Conservation (phyloP, 2,797 vertebrate species). For the Tolypeutes matacus region DNA sequence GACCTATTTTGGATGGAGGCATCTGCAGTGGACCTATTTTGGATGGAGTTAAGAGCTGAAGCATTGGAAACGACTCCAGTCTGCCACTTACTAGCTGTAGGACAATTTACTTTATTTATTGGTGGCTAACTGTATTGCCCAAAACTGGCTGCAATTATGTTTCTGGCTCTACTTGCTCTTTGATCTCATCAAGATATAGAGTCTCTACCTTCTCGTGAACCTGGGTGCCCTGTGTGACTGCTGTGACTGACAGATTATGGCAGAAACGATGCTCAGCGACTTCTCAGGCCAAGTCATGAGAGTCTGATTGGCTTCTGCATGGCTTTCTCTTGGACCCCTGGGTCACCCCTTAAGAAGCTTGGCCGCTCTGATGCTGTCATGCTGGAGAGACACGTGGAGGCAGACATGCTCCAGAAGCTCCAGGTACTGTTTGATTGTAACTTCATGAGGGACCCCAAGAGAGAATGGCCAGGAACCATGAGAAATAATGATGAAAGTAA, state of each 20-base stretch:
- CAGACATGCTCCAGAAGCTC: neutral
- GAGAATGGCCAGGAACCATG: neutral
- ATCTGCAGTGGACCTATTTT: neutral
- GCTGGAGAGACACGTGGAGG: neutral
- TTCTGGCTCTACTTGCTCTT: neutral
- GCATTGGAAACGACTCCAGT: neutral
- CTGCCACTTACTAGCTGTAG: neutral
- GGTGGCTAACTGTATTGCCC: neutral
- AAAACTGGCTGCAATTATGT: neutral
- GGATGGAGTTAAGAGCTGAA: neutral
- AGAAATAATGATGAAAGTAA: neutral
- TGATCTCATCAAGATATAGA: neutral
- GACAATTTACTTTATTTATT: neutral
- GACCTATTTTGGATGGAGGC: neutral
- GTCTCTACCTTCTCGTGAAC: neutral
- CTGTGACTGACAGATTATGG: neutral
- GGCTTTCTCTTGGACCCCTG: neutral
- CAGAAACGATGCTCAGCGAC: neutral
- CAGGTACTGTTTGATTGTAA: neutral
- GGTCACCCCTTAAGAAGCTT: neutral
- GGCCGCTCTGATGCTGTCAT: neutral
- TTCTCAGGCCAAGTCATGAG: neutral
- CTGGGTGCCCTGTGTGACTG: neutral
- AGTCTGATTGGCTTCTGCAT: neutral
- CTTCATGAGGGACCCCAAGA: neutral